These are phyloP conservation scores for Sparus aurata DNA, from an alignment of 2,797 vertebrate species.

Conservation along the genomic window DNA sequence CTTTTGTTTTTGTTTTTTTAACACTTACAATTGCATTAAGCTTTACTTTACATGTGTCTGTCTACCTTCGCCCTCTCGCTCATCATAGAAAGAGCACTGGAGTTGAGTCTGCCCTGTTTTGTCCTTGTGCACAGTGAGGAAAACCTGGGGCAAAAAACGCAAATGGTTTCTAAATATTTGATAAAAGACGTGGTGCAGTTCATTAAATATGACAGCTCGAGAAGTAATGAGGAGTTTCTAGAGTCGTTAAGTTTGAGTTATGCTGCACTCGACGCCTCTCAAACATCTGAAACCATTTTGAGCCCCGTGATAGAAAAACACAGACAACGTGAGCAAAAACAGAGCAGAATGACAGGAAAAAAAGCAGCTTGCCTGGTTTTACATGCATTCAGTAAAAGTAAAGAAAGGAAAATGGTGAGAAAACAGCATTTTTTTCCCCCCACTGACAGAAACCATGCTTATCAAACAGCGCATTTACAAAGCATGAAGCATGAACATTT, in stretches of 20 bases:
- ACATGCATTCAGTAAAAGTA: constrained; percentile 87
- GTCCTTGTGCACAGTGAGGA: constrained; percentile 58
- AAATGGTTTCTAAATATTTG: constrained; percentile 53
- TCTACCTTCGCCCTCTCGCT: constrained; percentile 35
- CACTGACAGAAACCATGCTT: constrained; percentile 61
- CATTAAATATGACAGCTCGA: background rate
- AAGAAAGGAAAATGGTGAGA: constrained; percentile 51
- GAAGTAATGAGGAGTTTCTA: background rate
- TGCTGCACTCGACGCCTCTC: constrained; percentile 15
- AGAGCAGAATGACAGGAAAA: constrained; percentile 78
- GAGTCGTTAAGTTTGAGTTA: background rate
- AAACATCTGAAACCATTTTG: constrained; percentile 60
- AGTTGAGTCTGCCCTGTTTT: constrained; percentile 60
- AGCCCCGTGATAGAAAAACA: constrained; percentile 67
- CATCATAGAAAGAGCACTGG: constrained; percentile 45
- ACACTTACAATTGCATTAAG: constrained; percentile 65
- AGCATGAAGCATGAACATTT: constrained; percentile 60
- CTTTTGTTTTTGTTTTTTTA: constrained; percentile 12
- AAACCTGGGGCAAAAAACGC: constrained; percentile 14
- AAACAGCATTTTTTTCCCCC: constrained; percentile 24
- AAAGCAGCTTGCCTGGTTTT: constrained; percentile 72
- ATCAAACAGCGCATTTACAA: constrained; percentile 65
- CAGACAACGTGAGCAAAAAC: constrained; percentile 55
- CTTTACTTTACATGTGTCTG: constrained; percentile 64
- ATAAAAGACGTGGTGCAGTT: constrained; percentile 28